A percentile compares a stretch with the other conserved stretches of the same genome.
Conservation (phyloP, 2,113 vertebrate genomes). For the Hyaena hyaena region DNA sequence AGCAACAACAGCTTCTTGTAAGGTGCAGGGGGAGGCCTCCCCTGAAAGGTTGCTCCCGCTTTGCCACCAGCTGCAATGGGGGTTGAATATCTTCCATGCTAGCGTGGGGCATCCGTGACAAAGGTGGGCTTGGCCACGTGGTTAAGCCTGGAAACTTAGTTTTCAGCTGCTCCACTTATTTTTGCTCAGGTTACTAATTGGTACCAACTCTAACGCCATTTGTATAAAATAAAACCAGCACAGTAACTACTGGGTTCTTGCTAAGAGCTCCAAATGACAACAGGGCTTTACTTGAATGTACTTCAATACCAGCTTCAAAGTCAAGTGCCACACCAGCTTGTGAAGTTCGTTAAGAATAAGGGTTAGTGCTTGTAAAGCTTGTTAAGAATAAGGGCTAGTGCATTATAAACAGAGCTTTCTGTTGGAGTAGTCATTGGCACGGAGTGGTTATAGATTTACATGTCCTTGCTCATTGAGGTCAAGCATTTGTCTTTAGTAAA, state of each 20-base stretch:
- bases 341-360: slow-evolving; percentile 1
- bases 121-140: background rate
- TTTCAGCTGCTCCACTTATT: background rate
- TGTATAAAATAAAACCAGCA: background rate
- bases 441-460: background rate
- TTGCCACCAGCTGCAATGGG: background rate
- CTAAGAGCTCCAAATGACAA: background rate
- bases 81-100: background rate
- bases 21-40: background rate
- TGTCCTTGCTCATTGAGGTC: slow-evolving; percentile 49
- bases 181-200: background rate
- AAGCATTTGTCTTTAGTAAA: slow-evolving; percentile 66
- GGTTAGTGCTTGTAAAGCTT: background rate
- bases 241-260: background rate
- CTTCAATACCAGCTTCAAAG: background rate
- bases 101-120: background rate
- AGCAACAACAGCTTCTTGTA: background rate
- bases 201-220: background rate
- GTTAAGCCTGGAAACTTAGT: background rate
- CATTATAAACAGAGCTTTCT: slow-evolving; percentile 4
- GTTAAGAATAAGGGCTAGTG: background rate
- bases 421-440: background rate
- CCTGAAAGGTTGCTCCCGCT: background rate
- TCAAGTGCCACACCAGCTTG: background rate
- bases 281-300: background rate